Conservation (phyloP, 23 tunicate genomes). For the Ciona savignyi region DNA sequence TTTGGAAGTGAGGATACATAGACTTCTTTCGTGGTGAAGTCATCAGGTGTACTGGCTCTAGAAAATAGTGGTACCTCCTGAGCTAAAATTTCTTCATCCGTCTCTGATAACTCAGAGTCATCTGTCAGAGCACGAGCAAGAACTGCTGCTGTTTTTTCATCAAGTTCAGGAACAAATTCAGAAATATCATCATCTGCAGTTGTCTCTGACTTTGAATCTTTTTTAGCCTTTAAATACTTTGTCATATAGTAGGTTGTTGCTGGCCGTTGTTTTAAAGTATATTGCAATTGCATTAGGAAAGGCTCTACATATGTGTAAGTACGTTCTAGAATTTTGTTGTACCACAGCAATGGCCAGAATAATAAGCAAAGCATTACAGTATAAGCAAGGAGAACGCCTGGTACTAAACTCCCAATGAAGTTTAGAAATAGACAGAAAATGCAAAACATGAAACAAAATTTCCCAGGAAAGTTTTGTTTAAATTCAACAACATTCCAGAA, state of each 20-base stretch:
- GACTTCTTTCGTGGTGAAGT: not conserved
- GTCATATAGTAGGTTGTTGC: slow-evolving; percentile 10
- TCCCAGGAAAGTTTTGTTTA: slow-evolving; percentile 36
- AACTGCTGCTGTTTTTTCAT: slow-evolving; percentile 50
- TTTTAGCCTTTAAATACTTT: slow-evolving; percentile 8
- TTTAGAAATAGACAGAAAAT: slow-evolving; percentile 6
- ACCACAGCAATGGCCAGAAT: slow-evolving; percentile 50
- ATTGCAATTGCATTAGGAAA: slow-evolving; percentile 48
- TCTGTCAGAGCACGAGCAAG: slow-evolving; percentile 59
- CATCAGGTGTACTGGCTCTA: too few species aligned
- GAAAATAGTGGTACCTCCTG: slow-evolving; percentile 39
- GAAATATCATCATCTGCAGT: slow-evolving; percentile 21
- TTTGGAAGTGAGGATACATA: slow-evolving; percentile 6
- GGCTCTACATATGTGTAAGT: slow-evolving; percentile 45
- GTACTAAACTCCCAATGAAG: slow-evolving; percentile 18
- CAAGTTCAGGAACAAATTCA: slow-evolving; percentile 47
- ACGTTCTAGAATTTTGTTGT: slow-evolving; percentile 26
- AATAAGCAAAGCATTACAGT: slow-evolving; percentile 21
- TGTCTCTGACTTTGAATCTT: not conserved
- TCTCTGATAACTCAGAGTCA: slow-evolving; percentile 50
- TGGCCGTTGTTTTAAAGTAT: slow-evolving; percentile 41
- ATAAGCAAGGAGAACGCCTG: slow-evolving; percentile 26
- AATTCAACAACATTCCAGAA: slow-evolving; percentile 1
- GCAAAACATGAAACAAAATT: slow-evolving; percentile 26
- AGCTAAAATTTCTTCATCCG: slow-evolving; percentile 49